A percentile compares a stretch with the other conserved stretches of the same genome.
Evolutionary conservation across 2,888 invertebrate genomes (phyloP).

Genomic region (Spialia ferax): DNA sequence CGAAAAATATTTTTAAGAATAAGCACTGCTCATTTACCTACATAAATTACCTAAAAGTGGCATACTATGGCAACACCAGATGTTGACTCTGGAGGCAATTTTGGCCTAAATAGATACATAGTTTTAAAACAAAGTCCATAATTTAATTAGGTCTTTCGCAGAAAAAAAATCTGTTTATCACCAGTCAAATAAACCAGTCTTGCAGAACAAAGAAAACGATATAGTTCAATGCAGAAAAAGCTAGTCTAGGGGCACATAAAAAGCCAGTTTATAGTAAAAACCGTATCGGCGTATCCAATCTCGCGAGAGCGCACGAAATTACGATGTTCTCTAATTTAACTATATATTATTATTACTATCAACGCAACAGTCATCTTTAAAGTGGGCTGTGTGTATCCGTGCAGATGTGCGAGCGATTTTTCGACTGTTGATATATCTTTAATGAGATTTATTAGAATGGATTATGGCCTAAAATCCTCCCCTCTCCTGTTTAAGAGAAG

Average conservation of each 20-base stretch:
- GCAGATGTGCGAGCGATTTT: neutral
- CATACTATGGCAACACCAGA: too few species aligned
- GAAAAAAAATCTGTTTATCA: neutral
- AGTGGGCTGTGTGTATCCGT: neutral
- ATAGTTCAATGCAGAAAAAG: constrained; percentile 12
- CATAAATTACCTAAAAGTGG: too few species aligned
- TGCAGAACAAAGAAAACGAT: constrained; percentile 20
- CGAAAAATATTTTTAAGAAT: too few species aligned
- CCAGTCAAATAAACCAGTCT: neutral
- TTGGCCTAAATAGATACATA: too few species aligned
- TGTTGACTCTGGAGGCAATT: too few species aligned
- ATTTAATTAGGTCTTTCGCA: neutral
- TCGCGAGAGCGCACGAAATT: constrained; percentile 39
- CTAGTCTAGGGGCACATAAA: constrained; percentile 15
- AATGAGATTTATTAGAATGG: too few species aligned
- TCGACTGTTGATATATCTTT: neutral
- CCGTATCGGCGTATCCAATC: constrained; percentile 37
- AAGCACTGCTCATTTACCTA: too few species aligned
- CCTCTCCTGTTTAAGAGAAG: too few species aligned
- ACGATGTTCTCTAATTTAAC: constrained; percentile 41
- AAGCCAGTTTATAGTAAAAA: constrained; percentile 36
- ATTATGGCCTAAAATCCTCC: too few species aligned
- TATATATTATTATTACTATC: constrained; percentile 41
- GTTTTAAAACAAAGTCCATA: too few species aligned
- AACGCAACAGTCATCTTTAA: constrained; percentile 35